Base-by-base conservation (phyloP, 2,888 invertebrate species). In the Xiphydria camelus region DNA sequence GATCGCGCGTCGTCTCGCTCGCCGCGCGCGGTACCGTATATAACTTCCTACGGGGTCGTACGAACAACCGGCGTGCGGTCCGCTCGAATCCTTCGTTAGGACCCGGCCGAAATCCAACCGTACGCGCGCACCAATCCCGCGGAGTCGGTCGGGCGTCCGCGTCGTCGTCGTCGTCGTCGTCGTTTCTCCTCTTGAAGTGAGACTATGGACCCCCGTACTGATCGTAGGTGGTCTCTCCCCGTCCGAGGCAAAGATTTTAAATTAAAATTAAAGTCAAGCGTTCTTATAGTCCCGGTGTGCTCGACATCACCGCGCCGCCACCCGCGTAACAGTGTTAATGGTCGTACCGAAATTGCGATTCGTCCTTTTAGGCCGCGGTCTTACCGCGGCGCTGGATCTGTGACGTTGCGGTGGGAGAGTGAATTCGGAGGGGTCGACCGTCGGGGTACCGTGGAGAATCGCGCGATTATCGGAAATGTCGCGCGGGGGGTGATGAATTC, bases 241-340 rank as follows among this genome's bases (percentile, higher is more conserved):
- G 63, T 65, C 57, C 61, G 61, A 60, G 50, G 59, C 65, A 64
- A 68, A 61, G 64, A 70, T 70, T 73, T 72, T 70, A 73, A 73
- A 73, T 73, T 70, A 73, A 71, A 73, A 73, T 72, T 73, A 70
- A 72, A 69, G 63, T 66, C 66, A 63, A 61, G 62, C 61, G 55
- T 60, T 68, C 68, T 68, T 68, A 66, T 58, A 60, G 57, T 54
- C 61, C 57, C 49, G n/a, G n/a, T 61, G 55, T 58, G 57, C 55
- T 55, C 55, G 58, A 63, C 62, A 62, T 61, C 64, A 48, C 59
- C 47, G 62, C 68, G 49, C 59, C 47, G 62, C 68, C 64, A 65
- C 65, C 64, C 68, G 62, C 64, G 63, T 64, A 66, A 66, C 63
- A 62, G 62, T 67, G 60, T 73, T 73, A 72, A 72, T 71, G 64